phyloP scores from a whole-genome alignment of 2,888 invertebrate species.

The Heliconius erato region DNA sequence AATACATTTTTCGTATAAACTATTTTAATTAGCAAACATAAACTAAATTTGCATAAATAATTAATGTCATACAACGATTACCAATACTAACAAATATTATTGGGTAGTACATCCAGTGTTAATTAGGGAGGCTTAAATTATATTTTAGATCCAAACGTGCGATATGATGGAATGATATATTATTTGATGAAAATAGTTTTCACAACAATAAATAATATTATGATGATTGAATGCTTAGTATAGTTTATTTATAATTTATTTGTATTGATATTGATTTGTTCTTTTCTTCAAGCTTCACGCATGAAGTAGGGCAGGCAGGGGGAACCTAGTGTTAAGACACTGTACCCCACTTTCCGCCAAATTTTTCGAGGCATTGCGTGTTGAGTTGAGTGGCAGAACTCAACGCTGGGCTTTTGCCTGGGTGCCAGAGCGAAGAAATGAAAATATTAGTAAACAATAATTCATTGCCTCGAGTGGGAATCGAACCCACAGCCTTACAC shows the following conservation, averaged over 20 bases:
- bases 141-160: slow-evolving; percentile 8
- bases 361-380: no score
- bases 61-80: slow-evolving; percentile 5
- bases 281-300: no score
- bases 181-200: neutral
- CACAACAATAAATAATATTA: neutral
- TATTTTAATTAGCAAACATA: slow-evolving; percentile 18
- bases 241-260: neutral
- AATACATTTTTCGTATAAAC: neutral
- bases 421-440: no score
- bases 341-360: no score
- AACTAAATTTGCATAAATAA: slow-evolving; percentile 5
- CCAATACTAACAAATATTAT: slow-evolving; percentile 26
- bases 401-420: no score
- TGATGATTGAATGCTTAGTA: neutral
- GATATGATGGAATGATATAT: neutral
- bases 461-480: no score
- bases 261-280: no score
- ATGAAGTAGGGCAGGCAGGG: no score
- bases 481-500: no score
- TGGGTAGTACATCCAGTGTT: slow-evolving; percentile 13
- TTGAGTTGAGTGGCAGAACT: no score
- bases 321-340: no score
- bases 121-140: slow-evolving; percentile 22
- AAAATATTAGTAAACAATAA: no score